Evolutionary conservation across 1,140 invertebrate species (phyloP).

Genomic region (Hycleus phaleratus): DNA sequence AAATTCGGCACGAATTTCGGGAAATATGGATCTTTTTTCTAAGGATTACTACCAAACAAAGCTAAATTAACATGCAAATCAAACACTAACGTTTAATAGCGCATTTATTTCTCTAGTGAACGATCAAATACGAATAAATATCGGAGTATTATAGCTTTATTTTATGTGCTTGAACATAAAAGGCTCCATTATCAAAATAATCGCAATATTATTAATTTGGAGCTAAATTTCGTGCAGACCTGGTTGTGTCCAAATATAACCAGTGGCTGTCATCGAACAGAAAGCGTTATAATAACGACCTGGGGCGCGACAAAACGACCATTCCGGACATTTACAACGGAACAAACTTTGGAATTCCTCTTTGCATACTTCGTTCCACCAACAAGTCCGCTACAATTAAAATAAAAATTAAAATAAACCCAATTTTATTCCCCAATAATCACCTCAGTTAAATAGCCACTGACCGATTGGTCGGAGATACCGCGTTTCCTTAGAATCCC

Average conservation of each 20-base stretch:
- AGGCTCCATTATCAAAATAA: too few relatives aligned
- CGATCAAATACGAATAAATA: too few relatives aligned
- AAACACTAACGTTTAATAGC: too few relatives aligned
- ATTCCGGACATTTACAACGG: conserved; percentile 76
- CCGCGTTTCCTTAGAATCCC: conserved; percentile 52
- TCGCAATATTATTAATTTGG: too few relatives aligned
- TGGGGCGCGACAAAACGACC: conserved; percentile 79
- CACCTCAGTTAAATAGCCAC: conserved; percentile 74
- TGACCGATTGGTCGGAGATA: conserved; percentile 69
- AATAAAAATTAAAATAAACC: neutral
- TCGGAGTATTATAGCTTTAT: too few relatives aligned
- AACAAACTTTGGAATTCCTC: conserved; percentile 83
- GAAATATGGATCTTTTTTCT: too few relatives aligned
- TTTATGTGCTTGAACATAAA: too few relatives aligned
- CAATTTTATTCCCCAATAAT: neutral
- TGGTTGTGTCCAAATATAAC: conserved; percentile 81
- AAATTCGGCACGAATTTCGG: too few relatives aligned
- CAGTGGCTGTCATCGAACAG: conserved; percentile 81
- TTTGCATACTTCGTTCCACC: conserved; percentile 90
- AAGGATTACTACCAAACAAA: too few relatives aligned
- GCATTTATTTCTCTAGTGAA: too few relatives aligned
- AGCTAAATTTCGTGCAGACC: conserved; percentile 38
- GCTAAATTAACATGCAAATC: too few relatives aligned
- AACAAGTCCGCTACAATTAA: conserved; percentile 67
- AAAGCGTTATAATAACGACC: conserved; percentile 85